Percentiles rank a stretch among this genome's conserved stretches.
These are phyloP conservation scores for Mylabris sibirica DNA, from an alignment of 2,888 invertebrate genomes.

Conservation along the genomic window DNA sequence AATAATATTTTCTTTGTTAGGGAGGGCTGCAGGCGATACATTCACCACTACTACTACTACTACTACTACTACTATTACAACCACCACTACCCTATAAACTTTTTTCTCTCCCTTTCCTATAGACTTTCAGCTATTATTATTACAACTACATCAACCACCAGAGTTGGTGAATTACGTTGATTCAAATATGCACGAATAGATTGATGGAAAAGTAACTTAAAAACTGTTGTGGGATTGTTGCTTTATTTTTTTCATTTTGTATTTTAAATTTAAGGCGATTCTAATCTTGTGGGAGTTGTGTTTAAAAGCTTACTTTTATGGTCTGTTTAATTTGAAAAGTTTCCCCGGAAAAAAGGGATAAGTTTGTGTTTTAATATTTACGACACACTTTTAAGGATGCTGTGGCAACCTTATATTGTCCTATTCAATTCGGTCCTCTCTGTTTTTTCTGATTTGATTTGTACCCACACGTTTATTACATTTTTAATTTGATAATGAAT, in stretches of 20 bases:
- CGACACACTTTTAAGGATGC: slow-evolving; percentile 18
- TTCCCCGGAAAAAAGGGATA: slow-evolving; percentile 5
- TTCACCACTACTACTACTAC: slow-evolving; percentile 23
- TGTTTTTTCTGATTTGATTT: not conserved
- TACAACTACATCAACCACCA: not conserved
- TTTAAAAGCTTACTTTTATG: slow-evolving; percentile 54
- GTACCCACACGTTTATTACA: not conserved
- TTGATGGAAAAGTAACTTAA: slow-evolving; percentile 50
- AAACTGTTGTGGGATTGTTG: slow-evolving; percentile 44
- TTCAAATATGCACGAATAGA: slow-evolving; percentile 47
- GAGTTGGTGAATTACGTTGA: not conserved
- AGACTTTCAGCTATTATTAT: not conserved
- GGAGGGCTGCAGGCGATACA: slow-evolving; percentile 21
- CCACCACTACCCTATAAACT: not conserved
- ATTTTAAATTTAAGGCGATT: slow-evolving; percentile 54
- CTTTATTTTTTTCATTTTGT: not conserved
- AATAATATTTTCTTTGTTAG: slow-evolving; percentile 33
- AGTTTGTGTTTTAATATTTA: slow-evolving; percentile 23
- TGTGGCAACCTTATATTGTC: not conserved
- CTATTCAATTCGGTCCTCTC: slow-evolving; percentile 1
- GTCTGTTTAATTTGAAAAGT: slow-evolving; percentile 39
- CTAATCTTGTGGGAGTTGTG: slow-evolving; percentile 54
- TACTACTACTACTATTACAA: not conserved
- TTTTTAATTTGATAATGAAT: not conserved
- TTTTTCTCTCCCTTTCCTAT: not conserved